A percentile compares a stretch with the other conserved stretches of the same genome.
phyloP scores from a whole-genome alignment of 2,888 invertebrate species.

The Sminthurinus aureus region DNA sequence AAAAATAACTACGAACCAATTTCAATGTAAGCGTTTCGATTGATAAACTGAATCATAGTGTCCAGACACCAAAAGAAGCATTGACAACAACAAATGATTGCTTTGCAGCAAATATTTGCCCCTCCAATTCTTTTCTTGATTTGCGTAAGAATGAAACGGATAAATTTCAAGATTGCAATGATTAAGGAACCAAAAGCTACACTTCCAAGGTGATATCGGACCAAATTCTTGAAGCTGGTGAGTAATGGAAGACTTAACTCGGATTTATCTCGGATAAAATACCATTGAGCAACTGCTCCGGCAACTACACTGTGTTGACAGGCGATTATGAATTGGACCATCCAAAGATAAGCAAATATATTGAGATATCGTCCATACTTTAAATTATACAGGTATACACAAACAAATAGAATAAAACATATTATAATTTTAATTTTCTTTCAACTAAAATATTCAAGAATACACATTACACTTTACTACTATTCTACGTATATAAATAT shows the following conservation, averaged over 20 bases:
- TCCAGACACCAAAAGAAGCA: constrained; percentile 75
- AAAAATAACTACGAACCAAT: constrained; percentile 67
- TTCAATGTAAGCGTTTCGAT: constrained; percentile 76
- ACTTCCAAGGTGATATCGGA: constrained; percentile 78
- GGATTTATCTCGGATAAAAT: constrained; percentile 69
- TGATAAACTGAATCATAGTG: constrained; percentile 72
- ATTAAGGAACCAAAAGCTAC: constrained; percentile 79
- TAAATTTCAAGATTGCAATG: constrained; percentile 74
- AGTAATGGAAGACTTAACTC: constrained; percentile 65
- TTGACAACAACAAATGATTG: constrained; percentile 68
- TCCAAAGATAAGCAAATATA: constrained; percentile 71
- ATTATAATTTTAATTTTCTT: neutral
- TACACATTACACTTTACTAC: neutral
- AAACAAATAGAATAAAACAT: neutral
- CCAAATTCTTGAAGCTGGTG: constrained; percentile 65
- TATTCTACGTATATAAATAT: no score
- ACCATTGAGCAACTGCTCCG: constrained; percentile 72
- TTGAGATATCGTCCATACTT: constrained; percentile 66
- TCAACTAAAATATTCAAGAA: neutral
- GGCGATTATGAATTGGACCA: constrained; percentile 72
- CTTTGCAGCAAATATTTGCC: constrained; percentile 65
- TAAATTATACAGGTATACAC: no score
- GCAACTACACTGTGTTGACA: constrained; percentile 75
- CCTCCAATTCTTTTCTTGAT: constrained; percentile 65
- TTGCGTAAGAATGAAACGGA: constrained; percentile 66